Conservation (phyloP, 2,113 vertebrate genomes). For the Accipiter virgatus region DNA sequence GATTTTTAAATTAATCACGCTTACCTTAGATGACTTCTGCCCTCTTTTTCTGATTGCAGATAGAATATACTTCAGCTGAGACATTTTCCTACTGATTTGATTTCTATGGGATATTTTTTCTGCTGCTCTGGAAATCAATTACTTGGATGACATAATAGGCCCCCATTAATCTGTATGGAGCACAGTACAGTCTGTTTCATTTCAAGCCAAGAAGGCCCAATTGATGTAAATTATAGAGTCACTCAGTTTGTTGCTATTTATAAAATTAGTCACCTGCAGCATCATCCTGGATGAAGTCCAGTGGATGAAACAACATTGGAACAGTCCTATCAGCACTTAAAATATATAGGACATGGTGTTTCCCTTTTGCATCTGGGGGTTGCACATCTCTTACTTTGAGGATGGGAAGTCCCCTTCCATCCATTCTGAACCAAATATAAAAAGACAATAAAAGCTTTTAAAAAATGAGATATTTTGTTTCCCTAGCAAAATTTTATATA, state of each 20-base stretch:
- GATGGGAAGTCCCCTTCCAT: background rate
- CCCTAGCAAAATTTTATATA: background rate
- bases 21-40: conserved; percentile 23
- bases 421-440: background rate
- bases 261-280: conserved; percentile 30
- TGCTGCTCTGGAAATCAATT: conserved; percentile 13
- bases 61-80: background rate
- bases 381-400: background rate
- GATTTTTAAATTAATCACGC: conserved; percentile 18
- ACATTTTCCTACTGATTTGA: background rate
- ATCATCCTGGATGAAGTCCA: conserved; percentile 6
- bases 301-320: background rate
- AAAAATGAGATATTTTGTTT: background rate
- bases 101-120: background rate
- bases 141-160: conserved; percentile 1
- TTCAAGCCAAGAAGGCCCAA: background rate
- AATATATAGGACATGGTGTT: background rate
- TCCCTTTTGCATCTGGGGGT: background rate
- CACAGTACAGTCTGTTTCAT: background rate
- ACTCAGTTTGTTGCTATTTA: conserved; percentile 15
- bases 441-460: background rate
- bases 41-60: background rate
- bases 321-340: background rate
- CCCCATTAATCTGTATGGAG: background rate
- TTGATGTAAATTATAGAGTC: background rate